Base-by-base conservation (phyloP, 2,888 invertebrate species). In the Masnerella sp. region DNA sequence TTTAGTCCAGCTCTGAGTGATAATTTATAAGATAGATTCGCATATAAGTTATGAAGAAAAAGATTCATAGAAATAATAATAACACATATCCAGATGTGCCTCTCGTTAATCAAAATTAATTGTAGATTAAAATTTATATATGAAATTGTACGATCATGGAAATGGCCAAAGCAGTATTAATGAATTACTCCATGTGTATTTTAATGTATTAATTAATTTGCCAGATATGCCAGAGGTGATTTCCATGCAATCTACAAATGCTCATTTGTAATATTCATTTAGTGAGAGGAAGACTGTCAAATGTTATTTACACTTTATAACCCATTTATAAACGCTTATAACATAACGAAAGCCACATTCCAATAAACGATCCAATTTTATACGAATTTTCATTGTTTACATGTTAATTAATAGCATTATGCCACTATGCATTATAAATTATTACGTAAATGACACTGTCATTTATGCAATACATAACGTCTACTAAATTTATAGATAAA, bases 261-360 rank as follows among this genome's bases (percentile, higher is more conserved):
- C 79, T 78, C 79, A 73, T 73, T 77, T 58, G 59, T 78, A 62
- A 74, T 45, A 65, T 78, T 76, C 62, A 58, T 69, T 64, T 65
- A 77, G 80, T 79, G 79, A 82, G 77, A 77, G 78, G 76, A 81
- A 85, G 82, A 83, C 84, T 84, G 84, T 81, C 79, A 76, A 74
- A 76, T 76, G 70, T 70, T 58, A 43, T 70, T 32, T 52, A 59
- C 36, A 42, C 1, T 34, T 11, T 36, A 56, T 70, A 70, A 70
- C 70, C 62, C 62, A 62, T 70, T 70, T 62, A 49, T 43, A 62
- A 14, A 62, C 49, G 70, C 56, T 70, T 62, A 56, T 69, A 62
- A 49, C 52, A 8, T 62, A 32, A 58, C 32, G 17, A 7, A 52
- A 11, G 15, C 5, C 8, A 54, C 25, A 59, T 56, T 47, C 30